A percentile compares a stretch with the other conserved stretches of the same genome.
These are phyloP conservation scores for Rhodophaea formosa DNA, from an alignment of 2,888 invertebrate species.

Conservation along the genomic window DNA sequence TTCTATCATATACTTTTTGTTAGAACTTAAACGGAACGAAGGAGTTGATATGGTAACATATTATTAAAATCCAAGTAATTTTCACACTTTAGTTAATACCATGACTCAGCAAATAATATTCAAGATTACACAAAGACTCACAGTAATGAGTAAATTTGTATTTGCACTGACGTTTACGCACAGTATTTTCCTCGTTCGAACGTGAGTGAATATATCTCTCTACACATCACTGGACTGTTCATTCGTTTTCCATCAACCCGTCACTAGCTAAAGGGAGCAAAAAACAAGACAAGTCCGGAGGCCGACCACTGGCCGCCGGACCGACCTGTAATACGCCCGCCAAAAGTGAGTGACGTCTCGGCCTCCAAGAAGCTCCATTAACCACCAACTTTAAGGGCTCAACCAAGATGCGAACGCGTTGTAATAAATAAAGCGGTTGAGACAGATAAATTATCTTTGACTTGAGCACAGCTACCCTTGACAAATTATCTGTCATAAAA, in stretches of 20 bases:
- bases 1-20: no score
- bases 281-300: slow-evolving; percentile 46
- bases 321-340: slow-evolving; percentile 17
- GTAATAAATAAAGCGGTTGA: slow-evolving; percentile 78
- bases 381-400: slow-evolving; percentile 74
- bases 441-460: slow-evolving; percentile 81
- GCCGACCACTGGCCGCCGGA: slow-evolving; percentile 27
- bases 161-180: background rate
- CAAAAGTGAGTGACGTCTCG: slow-evolving; percentile 61
- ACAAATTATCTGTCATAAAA: slow-evolving; percentile 79
- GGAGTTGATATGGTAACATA: no score
- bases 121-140: no score
- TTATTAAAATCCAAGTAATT: no score
- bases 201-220: background rate
- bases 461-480: slow-evolving; percentile 72
- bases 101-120: no score
- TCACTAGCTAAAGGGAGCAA: slow-evolving; percentile 51
- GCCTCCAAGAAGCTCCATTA: slow-evolving; percentile 73
- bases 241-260: slow-evolving; percentile 61
- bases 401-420: slow-evolving; percentile 70
- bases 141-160: no score
- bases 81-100: no score
- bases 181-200: background rate
- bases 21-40: no score
- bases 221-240: slow-evolving; percentile 42